Evolutionary conservation across 1,140 invertebrate genomes (phyloP), one percentile per base, ranked within the genome.

Genomic region (Lepeophtheirus salmonis): DNA sequence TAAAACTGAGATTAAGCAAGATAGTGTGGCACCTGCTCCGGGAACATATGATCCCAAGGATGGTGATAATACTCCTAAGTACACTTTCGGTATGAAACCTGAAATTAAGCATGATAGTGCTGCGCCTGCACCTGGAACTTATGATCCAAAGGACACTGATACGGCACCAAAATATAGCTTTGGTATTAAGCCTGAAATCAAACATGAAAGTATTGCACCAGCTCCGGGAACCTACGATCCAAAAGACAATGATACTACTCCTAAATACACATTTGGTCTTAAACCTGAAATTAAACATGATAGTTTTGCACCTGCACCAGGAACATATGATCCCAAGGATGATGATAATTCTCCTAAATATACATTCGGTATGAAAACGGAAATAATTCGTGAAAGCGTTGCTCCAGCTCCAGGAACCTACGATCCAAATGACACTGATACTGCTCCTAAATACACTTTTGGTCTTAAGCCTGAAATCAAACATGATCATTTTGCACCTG

Each of bases 41-140:
- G 59, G 59, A 14, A 53, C 59, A 14, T 61, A 61, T 61, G 59
- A 61, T 23, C 18, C 59, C 17, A 48, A 61, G 51, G 50, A 61
- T 14, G 16, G 12, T 14, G 2, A 25, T 16, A 18, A 20, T 16
- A 16, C 21, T 2, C 59, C 59, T 10, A 13, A 52, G 13, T 25
- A 61, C 6, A 53, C 50, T 4, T 61, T 61, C 25, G 59, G 59
- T 25, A 13, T 61, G 14, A 52, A 50, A 25, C 59, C 59, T n/a
- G 59, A 61, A 17, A 25, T 23, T 17, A 57, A 26, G 16, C 21
- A 26, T 21, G 21, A 14, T 16, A n/a, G 13, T 23, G 25, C 13
- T 17, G 25, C 59, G 3, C 59, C 59, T 2, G 57, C 57, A 3
- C 57, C 57, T 20, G 57, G 57, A 2, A 60, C 57, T 6, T 60